Percentiles rank a stretch among this genome's conserved stretches.
Evolutionary conservation across 2,113 vertebrate species (phyloP).

Genomic region (Panurus biarmicus): DNA sequence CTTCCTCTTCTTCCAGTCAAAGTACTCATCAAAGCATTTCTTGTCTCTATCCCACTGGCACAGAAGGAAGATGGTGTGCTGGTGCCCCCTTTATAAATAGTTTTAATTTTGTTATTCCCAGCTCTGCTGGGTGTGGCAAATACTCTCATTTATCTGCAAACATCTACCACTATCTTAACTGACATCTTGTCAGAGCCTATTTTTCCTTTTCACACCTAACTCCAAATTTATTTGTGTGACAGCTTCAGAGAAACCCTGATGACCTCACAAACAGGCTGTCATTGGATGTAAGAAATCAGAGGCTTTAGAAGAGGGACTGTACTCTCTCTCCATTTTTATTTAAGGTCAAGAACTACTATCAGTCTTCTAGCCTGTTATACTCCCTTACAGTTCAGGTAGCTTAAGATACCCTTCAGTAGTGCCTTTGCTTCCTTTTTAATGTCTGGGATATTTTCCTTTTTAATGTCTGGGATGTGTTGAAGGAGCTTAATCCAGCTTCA

Average conservation of each 20-base stretch:
- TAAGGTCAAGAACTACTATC: neutral
- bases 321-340: neutral
- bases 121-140: neutral
- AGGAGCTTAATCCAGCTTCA: neutral
- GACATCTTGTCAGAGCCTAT: neutral
- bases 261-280: neutral
- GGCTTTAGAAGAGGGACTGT: neutral
- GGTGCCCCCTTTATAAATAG: neutral
- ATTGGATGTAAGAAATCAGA: neutral
- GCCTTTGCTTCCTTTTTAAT: neutral
- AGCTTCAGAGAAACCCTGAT: neutral
- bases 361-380: neutral
- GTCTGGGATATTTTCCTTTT: neutral
- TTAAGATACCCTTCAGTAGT: neutral
- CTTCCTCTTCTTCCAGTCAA: neutral
- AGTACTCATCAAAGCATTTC: neutral
- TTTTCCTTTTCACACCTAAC: neutral
- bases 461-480: neutral
- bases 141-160: neutral
- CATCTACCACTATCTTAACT: neutral
- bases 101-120: neutral
- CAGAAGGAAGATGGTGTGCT: neutral
- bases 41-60: neutral
- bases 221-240: neutral
- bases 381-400: neutral